Base-by-base conservation (phyloP, 2,888 invertebrate genomes). In the Reticulitermes lucifugus region DNA sequence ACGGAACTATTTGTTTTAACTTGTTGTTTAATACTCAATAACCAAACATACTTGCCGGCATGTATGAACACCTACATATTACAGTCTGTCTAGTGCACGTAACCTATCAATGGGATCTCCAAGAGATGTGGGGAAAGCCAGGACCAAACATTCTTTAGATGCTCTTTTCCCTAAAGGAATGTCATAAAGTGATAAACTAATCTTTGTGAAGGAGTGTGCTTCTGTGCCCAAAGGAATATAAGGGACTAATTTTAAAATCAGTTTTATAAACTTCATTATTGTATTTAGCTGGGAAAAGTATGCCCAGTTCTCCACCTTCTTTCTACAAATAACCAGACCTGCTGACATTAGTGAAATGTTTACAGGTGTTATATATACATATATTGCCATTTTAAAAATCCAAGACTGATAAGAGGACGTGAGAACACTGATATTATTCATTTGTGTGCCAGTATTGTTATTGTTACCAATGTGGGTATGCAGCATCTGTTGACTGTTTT, bases 321-420 rank as follows among this genome's bases (percentile, higher is more conserved):
- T n/a, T 25, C n/a, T 25, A 65, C 12, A 1, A 46, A 46, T 12
- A 46, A 12, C 46, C 6, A 6, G n/a, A 65, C 65, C n/a, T 65
- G 65, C 65, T 65, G 25, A 65, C 6, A 25, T 65, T 65, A 41
- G 5, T 25, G 5, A 70, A 70, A 25, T 70, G 18, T 55, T 55
- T 18, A 18, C 75, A 77, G 5, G 10, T 35, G 18, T 43, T 77
- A 43, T 43, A 43, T 29, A 12, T 80, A 60, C 60, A 41, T 80
- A 80, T 80, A 80, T 80, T 80, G 59, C 41, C 55, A 55, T 80
- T 80, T 80, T 80, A 60, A 80, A 79, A 80, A 79, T 60, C 80
- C 60, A 80, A 80, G 80, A 80, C 80, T 80, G 80, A 79, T 22
- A 77, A 60, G 21, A 0, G 18, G n/a, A 41, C 46, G 77, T 77